Base-by-base conservation (phyloP, 2,797 vertebrate species). In the Aphelocoma californica region DNA sequence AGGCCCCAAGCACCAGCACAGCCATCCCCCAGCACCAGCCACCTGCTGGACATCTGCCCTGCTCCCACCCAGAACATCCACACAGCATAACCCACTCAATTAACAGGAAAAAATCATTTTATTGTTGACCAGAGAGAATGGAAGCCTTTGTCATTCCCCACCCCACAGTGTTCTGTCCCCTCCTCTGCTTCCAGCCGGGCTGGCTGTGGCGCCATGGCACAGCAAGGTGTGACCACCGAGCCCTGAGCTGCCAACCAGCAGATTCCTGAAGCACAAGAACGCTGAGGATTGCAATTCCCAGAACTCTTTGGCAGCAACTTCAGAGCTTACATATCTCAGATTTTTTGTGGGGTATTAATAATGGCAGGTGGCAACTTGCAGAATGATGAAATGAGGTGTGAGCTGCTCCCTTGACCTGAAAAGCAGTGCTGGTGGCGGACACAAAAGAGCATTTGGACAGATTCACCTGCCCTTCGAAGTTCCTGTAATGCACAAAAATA, bases 181-280 rank as follows among this genome's bases (percentile, higher is more conserved):
- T 74, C 25, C 28, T 3, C 40, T 6, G 18, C 23, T 25, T 18
- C 31, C 48, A 50, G 51, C 32, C 0, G 0, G 48, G 48, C 34
- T 36, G 72, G 58, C 72, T 29, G 34, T 1, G 5, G 28, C 7
- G 5, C 54, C 70, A 18, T 1, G 1, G 40, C 51, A 31, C 2
- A 8, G 48, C 66, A 50, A 13, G 1, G 17, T 32, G 40, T 3
- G 9, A 23, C 34, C 62, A 32, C 21, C 9, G 4, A 14, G 2
- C 19, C 44, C 51, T 7, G 47, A 54, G 51, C 24, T 29, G 36
- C 1, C 58, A 51, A 11, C 34, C 13, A 4, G 51, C 17, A 5
- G 38, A 25, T 53, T 44, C 34, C 57, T 45, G 36, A 26, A 45
- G 53, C 47, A 36, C 34, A 70, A 65, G 19, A 29, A 51, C 7